Evolutionary conservation across 1,140 invertebrate species (phyloP), one percentile per base, ranked within the genome.

Genomic region (Drosophila kikkawai): DNA sequence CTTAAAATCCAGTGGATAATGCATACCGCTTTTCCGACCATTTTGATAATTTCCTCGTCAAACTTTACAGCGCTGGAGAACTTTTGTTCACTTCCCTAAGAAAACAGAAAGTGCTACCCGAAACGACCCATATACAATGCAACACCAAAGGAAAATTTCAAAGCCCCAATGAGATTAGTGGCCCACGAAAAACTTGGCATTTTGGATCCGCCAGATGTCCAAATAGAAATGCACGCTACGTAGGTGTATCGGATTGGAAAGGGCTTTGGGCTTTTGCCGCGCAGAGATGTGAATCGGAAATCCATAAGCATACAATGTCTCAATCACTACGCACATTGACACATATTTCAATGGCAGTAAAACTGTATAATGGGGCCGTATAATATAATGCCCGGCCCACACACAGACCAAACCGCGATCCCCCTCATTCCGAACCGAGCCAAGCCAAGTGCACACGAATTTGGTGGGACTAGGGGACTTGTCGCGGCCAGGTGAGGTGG

Each of bases 261-360:
- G 57, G 76, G 70, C 79, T 77, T 74, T 57, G 56, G 58, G 65
- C 63, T 63, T 17, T 71, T 41, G 60, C 19, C 50, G 44, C 22
- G 9, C 59, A 15, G 17, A 70, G 34, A 42, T 42, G 58, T 57
- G 61, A 66, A 87, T 87, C 70, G 79, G 76, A 87, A 67, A 80
- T 44, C 77, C 75, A 88, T 74, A 81, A 65, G 53, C 60, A 74
- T 68, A 87, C 80, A 87, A 88, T 83, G 84, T 80, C 84, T 80
- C 79, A 80, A 83, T 88, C 77, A 74, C 69, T 70, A 66, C 56
- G 75, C 79, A 61, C 78, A 67, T 81, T 86, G 83, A 83, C 84
- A 87, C 84, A 88, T 79, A 83, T 87, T 75, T 71, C 64, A 70
- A 70, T 51, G 77, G 77, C 74, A 75, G 82, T 87, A 87, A 88